Base-by-base conservation (phyloP, 2,113 vertebrate species). In the Phaetusa simplex region DNA sequence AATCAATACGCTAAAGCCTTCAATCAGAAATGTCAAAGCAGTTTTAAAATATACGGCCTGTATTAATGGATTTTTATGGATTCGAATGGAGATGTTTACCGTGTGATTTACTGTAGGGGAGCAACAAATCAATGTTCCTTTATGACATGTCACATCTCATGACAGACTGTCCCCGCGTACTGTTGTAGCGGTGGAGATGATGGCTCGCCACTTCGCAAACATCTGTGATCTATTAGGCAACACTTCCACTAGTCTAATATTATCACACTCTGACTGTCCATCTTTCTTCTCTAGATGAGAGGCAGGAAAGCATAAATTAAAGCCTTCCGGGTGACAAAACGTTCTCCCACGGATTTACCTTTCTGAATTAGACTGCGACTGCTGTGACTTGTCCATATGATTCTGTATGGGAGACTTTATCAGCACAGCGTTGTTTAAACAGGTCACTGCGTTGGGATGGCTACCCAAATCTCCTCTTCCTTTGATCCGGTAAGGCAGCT, bases 241-340 rank as follows among this genome's bases (percentile, higher is more conserved):
- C 73, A 43, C 55, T 86, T 91, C 34, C 88, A 74, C 24, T 8
- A 36, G 34, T 76, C 90, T 56, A 43, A 85, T 80, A 65, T 77
- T 49, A 89, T n/a, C 61, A 36, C 34, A 23, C 82, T 69, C 70
- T 1, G 27, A 86, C 66, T 20, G 95, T 92, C 95, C 86, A 94
- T 93, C 88, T 55, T 94, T 96, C 92, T 91, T 88, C 69, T 81
- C 36, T 14, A n/a, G 69, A 89, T 49, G 81, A 96, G 88, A 91
- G 81, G 83, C 80, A 89, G 1, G 2, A 76, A 83, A 94, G 82
- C 77, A 85, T 84, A 91, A 92, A 95, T 95, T 94, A 94, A 96
- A 95, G 84, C 55, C 83, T 82, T 65, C 23, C 1, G 0, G 32
- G 66, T 82, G 81, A 79, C 80, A 85, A 79, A 91, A 72, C 1